Conservation (phyloP, 2,888 invertebrate species). For the Chymomyza amoena region DNA sequence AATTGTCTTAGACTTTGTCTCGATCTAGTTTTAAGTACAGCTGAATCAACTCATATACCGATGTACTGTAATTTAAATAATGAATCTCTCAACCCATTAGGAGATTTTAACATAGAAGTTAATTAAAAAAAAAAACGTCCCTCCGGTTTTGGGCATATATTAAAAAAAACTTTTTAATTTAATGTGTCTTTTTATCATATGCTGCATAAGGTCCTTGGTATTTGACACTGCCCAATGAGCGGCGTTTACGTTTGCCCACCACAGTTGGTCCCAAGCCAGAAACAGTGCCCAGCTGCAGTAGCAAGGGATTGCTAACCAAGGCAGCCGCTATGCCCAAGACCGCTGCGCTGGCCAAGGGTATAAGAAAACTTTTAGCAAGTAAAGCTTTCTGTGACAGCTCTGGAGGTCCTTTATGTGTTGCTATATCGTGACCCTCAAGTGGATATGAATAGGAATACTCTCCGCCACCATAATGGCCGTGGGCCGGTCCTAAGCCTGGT, state of each 20-base stretch:
- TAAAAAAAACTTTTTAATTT: neutral
- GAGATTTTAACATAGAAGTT: neutral
- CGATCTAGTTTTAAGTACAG: too few species aligned
- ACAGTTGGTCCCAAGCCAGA: slow-evolving; percentile 80
- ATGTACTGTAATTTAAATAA: too few species aligned
- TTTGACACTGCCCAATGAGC: slow-evolving; percentile 28
- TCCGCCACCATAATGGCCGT: slow-evolving; percentile 62
- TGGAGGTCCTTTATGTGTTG: slow-evolving; percentile 62
- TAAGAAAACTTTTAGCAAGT: slow-evolving; percentile 81
- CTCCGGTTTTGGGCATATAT: neutral
- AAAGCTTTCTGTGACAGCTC: slow-evolving; percentile 73
- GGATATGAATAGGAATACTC: slow-evolving; percentile 68
- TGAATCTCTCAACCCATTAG: too few species aligned
- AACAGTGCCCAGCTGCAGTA: slow-evolving; percentile 88
- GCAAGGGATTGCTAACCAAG: slow-evolving; percentile 87
- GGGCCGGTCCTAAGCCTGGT: slow-evolving; percentile 41
- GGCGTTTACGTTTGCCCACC: slow-evolving; percentile 70
- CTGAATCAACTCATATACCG: too few species aligned
- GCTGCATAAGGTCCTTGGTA: neutral
- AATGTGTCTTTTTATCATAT: neutral
- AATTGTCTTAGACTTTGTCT: too few species aligned
- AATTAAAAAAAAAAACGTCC: neutral
- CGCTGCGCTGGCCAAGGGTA: slow-evolving; percentile 89
- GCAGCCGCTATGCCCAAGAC: slow-evolving; percentile 90
- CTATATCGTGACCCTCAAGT: slow-evolving; percentile 51